These are phyloP conservation scores for Anolis apletophallus DNA, from an alignment of 2,797 vertebrate species.

Conservation along the genomic window DNA sequence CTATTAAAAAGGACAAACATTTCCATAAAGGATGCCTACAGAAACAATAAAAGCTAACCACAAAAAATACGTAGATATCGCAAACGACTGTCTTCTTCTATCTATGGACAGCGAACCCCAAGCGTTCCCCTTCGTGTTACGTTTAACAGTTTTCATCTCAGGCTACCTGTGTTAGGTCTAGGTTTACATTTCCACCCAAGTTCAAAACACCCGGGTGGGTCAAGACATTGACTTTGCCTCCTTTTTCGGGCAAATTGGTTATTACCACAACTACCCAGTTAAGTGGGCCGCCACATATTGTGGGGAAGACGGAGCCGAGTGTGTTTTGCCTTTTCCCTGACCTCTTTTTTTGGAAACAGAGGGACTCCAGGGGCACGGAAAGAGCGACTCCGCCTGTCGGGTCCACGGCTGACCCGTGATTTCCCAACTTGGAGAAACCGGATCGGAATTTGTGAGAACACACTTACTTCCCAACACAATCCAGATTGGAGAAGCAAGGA, in stretches of 20 bases:
- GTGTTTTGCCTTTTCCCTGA: not conserved
- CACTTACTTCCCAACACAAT: conserved; percentile 15
- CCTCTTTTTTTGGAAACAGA: not conserved
- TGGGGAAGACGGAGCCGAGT: not conserved
- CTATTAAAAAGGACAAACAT: conserved; percentile 38
- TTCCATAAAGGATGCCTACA: conserved; percentile 28
- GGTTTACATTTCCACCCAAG: not conserved
- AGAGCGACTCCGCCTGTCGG: not conserved
- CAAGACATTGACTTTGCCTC: not conserved
- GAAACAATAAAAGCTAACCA: conserved; percentile 44
- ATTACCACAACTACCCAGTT: conserved; percentile 4
- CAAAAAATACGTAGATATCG: conserved; percentile 41
- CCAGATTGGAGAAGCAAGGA: conserved; percentile 6
- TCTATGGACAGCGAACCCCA: conserved; percentile 40
- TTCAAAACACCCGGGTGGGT: conserved; percentile 15
- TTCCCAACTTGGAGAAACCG: conserved; percentile 2
- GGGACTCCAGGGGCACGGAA: not conserved
- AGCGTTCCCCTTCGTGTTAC: conserved; percentile 6
- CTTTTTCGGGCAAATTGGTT: not conserved
- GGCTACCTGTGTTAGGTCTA: conserved; percentile 29
- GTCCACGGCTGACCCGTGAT: not conserved
- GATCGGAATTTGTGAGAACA: conserved; percentile 8
- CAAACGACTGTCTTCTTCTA: conserved; percentile 38
- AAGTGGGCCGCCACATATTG: conserved; percentile 2
- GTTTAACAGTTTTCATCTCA: conserved; percentile 29